A percentile compares a stretch with the other conserved stretches of the same genome.
Evolutionary conservation across 1,140 invertebrate species (phyloP).

Genomic region (Bradynema listronoti): DNA sequence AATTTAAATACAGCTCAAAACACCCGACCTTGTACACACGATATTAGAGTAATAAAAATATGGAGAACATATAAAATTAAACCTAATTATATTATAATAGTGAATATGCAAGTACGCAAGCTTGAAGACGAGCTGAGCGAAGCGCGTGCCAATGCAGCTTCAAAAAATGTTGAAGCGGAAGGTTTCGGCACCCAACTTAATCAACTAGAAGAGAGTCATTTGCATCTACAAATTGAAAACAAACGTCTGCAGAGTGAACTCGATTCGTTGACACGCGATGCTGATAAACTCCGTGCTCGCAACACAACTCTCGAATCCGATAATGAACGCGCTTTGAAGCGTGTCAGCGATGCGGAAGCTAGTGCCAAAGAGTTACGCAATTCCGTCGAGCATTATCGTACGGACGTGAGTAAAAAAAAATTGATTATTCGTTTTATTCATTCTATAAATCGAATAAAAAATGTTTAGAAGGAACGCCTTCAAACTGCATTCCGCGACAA

Average conservation of each 20-base stretch:
- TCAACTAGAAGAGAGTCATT: constrained; percentile 46
- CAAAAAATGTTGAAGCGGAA: constrained; percentile 50
- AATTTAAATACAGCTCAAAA: too few species aligned
- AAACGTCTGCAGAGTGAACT: constrained; percentile 42
- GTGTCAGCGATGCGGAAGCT: constrained; percentile 37
- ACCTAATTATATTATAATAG: constrained; percentile 24
- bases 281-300: constrained; percentile 37
- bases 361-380: constrained; percentile 44
- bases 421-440: too few species aligned
- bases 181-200: constrained; percentile 46
- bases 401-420: constrained; percentile 44
- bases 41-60: too few species aligned
- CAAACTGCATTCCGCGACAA: constrained; percentile 54
- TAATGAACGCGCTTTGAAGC: constrained; percentile 37
- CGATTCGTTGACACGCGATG: constrained; percentile 43
- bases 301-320: constrained; percentile 43
- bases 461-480: constrained; percentile 46
- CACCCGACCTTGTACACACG: too few species aligned
- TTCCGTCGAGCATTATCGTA: constrained; percentile 38
- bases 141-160: constrained; percentile 20
- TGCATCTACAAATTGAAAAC: constrained; percentile 38
- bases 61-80: background rate
- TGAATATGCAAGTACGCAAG: constrained; percentile 49
- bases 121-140: constrained; percentile 53
- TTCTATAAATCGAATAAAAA: too few species aligned